Evolutionary conservation across 2,888 invertebrate species (phyloP), one percentile per base, ranked within the genome.

Genomic region (Elmis aenea): DNA sequence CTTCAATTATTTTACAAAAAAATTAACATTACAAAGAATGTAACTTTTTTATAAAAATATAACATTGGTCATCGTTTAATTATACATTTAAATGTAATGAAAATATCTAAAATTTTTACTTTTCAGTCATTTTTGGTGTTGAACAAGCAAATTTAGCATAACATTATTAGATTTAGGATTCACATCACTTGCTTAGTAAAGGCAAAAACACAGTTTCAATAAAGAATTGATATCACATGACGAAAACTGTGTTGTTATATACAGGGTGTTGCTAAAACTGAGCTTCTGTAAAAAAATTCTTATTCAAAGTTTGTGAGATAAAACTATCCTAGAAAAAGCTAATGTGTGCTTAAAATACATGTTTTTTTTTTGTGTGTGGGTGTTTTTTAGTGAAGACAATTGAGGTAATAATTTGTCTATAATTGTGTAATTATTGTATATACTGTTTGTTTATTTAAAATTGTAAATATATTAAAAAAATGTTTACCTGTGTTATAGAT

Each of bases 281-380:
- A 30, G 21, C 13, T 12, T 30, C 30, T 22, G 13, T 22, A 30
- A 5, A 30, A 13, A 10, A 14, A 14, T 12, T 21, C 8, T n/a
- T 12, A 14, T 27, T 15, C 5, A 27, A n/a, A 27, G n/a, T 12
- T 13, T 13, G 12, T 16, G n/a, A 21, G 18, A 8, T 20, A 18
- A 11, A 20, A 18, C n/a, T n/a, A n/a, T 6, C 13, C 9, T 13
- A 12, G 21, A 22, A 6, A 23, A 25, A 25, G 25, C 22, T 28
- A 38, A 23, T 28, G 32, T 31, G 30, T 34, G 39, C 39, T 39
- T 39, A 39, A 34, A 13, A 36, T 34, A 32, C 25, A 26, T 34
- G 30, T 34, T 34, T 34, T 30, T 34, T 28, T 33, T 39, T 36
- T 39, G 39, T 39, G 39, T 39, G 39, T 26, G 26, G 34, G n/a